Evolutionary conservation across 2,888 invertebrate genomes (phyloP).

Genomic region (Lasioglossum zephyrum): DNA sequence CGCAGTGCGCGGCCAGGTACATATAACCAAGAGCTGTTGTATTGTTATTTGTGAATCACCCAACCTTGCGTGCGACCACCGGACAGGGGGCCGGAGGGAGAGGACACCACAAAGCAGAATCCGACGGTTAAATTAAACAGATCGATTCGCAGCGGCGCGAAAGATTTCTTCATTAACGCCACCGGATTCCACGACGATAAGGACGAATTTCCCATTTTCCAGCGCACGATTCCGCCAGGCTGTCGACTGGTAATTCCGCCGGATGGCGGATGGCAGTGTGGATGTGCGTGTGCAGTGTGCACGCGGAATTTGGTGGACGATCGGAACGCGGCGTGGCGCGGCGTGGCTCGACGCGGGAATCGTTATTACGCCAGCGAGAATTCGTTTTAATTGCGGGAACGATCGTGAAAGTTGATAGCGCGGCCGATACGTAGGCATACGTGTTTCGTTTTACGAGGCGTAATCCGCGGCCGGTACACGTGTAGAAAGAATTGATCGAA

Average conservation of each 20-base stretch:
- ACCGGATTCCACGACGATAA: constrained; percentile 6
- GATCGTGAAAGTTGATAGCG: constrained; percentile 50
- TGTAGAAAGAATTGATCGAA: constrained; percentile 46
- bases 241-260: constrained; percentile 19
- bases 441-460: constrained; percentile 30
- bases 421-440: constrained; percentile 37
- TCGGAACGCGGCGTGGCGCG: background rate
- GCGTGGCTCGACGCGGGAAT: background rate
- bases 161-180: constrained; percentile 31
- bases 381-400: constrained; percentile 56
- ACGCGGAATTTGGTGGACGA: constrained; percentile 32
- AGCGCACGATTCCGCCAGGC: constrained; percentile 6
- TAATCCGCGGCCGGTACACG: constrained; percentile 44
- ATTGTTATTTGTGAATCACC: no score
- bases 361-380: constrained; percentile 51
- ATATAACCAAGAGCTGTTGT: no score
- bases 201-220: constrained; percentile 17
- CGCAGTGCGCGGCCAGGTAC: no score
- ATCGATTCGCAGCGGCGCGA: background rate
- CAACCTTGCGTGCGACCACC: no score
- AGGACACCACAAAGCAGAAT: no score
- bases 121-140: background rate
- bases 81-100: no score
- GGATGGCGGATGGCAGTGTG: background rate
- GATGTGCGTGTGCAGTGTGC: background rate